These are phyloP conservation scores for Bagarius yarrelli DNA, from an alignment of 2,113 vertebrate species.

Conservation along the genomic window DNA sequence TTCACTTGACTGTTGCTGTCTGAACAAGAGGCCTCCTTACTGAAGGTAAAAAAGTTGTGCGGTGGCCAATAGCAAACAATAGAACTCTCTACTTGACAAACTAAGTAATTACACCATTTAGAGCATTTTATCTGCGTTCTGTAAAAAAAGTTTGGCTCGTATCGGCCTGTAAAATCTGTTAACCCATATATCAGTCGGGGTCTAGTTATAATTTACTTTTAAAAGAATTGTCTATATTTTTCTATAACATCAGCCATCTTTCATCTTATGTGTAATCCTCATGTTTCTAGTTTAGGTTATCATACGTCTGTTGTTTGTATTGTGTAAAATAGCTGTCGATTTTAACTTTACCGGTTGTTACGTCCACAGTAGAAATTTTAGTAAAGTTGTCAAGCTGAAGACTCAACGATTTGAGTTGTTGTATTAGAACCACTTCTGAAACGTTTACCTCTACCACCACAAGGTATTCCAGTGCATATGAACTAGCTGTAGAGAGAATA, in stretches of 20 bases:
- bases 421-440: background rate
- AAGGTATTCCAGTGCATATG: constrained; percentile 20
- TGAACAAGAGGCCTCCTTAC: too few species aligned
- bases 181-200: too few species aligned
- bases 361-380: constrained; percentile 17
- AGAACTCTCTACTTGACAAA: too few species aligned
- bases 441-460: constrained; percentile 30
- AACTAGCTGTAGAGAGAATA: constrained; percentile 2
- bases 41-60: too few species aligned
- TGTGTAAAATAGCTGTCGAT: background rate
- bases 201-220: too few species aligned
- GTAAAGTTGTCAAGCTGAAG: constrained; percentile 22
- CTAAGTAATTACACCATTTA: too few species aligned
- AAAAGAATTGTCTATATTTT: background rate
- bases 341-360: constrained; percentile 29
- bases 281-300: background rate
- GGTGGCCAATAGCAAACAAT: too few species aligned
- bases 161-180: too few species aligned
- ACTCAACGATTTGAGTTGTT: constrained; percentile 1
- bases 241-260: background rate
- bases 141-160: too few species aligned
- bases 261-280: background rate
- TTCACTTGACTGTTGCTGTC: too few species aligned
- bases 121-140: too few species aligned
- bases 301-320: background rate